Percentiles rank a stretch among this genome's conserved stretches.
These are phyloP conservation scores for Heliopora coerulea DNA, from an alignment of 92 coral and sea anemone genomes.

Conservation along the genomic window DNA sequence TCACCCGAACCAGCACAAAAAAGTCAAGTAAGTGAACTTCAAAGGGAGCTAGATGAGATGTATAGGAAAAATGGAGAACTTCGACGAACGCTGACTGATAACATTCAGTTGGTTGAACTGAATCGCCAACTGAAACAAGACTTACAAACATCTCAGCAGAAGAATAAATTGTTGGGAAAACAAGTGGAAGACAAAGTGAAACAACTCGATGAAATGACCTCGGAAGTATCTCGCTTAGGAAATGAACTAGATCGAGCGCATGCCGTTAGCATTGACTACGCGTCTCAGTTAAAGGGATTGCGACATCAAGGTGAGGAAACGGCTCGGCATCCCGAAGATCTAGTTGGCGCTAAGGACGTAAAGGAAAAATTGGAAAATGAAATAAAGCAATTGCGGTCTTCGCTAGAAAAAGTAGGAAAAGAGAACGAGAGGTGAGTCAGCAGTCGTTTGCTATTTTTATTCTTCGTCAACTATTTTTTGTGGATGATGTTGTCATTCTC, in stretches of 20 bases:
- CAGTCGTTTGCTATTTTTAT: too few relatives aligned
- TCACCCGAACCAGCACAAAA: conserved; percentile 42
- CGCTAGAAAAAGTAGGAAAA: conserved; percentile 62
- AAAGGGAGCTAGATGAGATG: conserved; percentile 70
- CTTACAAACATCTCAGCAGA: conserved; percentile 57
- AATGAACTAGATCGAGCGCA: conserved; percentile 65
- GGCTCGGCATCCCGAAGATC: conserved; percentile 73
- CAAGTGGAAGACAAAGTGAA: conserved; percentile 61
- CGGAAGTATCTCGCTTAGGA: conserved; percentile 57
- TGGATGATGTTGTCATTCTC: too few relatives aligned
- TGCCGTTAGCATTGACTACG: conserved; percentile 46
- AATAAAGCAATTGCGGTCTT: conserved; percentile 63
- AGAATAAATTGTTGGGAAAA: conserved; percentile 57
- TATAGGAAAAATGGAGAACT: conserved; percentile 62
- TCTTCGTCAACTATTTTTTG: too few relatives aligned
- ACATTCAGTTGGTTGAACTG: conserved; percentile 53
- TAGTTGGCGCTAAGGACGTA: conserved; percentile 66
- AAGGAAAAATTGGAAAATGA: conserved; percentile 81
- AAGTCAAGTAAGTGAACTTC: conserved; percentile 50
- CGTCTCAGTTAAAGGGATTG: conserved; percentile 47
- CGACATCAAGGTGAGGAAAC: conserved; percentile 68
- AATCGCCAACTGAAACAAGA: conserved; percentile 66
- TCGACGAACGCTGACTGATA: conserved; percentile 58
- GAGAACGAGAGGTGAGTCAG: too few relatives aligned
- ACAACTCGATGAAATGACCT: conserved; percentile 54